Conservation (phyloP, 2,797 vertebrate genomes). For the Enteromius mattozi region DNA sequence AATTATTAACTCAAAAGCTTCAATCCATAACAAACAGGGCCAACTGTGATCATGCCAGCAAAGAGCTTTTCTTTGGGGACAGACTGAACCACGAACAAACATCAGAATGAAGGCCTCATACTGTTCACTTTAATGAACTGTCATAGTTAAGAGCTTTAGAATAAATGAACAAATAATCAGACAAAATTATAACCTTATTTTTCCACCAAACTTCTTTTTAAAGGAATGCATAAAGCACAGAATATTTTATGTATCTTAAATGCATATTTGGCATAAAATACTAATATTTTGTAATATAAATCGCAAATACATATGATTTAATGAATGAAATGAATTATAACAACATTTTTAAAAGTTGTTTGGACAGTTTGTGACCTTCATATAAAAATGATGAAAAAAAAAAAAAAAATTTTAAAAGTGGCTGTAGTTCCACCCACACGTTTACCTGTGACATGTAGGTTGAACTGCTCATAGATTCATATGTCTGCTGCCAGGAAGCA, state of each 20-base stretch:
- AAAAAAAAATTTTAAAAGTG: background rate
- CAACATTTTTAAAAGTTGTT: background rate
- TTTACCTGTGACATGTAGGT: conserved; percentile 12
- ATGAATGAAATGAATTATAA: background rate
- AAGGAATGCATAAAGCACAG: background rate
- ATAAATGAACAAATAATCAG: background rate
- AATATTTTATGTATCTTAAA: background rate
- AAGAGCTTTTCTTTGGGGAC: conserved; percentile 26
- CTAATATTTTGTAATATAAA: background rate
- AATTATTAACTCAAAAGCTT: conserved; percentile 48
- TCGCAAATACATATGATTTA: background rate
- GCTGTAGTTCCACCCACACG: background rate
- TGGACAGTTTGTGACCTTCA: background rate
- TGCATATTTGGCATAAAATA: background rate
- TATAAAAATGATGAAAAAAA: background rate
- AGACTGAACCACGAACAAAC: background rate
- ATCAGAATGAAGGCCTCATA: background rate
- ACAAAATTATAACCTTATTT: background rate
- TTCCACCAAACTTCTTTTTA: background rate
- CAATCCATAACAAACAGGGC: conserved; percentile 27
- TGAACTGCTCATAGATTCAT: conserved; percentile 14
- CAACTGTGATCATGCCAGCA: background rate
- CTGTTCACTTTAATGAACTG: background rate
- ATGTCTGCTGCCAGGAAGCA: conserved; percentile 64
- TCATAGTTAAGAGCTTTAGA: background rate